Evolutionary conservation across 2,888 invertebrate species (phyloP).

Genomic region (Charanyca ferruginea): DNA sequence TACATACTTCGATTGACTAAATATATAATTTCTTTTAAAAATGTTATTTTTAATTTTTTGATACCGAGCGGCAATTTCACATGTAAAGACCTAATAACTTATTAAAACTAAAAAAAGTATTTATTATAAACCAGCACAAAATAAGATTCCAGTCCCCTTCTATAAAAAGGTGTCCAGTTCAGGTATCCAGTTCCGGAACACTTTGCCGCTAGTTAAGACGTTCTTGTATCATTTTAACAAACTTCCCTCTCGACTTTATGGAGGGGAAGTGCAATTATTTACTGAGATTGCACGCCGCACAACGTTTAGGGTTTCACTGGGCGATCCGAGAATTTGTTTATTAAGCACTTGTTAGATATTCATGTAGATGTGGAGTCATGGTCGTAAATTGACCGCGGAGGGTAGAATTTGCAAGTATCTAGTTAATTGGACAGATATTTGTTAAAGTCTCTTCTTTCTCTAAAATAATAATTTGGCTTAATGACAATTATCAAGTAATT

Average conservation of each 20-base stretch:
- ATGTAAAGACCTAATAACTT: too few relatives aligned
- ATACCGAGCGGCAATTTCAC: too few relatives aligned
- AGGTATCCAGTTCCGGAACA: constrained; percentile 44
- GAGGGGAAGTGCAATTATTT: constrained; percentile 72
- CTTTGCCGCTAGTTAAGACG: constrained; percentile 59
- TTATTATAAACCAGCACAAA: not conserved
- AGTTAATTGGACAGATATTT: constrained; percentile 19
- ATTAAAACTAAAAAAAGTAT: too few relatives aligned
- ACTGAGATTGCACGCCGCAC: constrained; percentile 65
- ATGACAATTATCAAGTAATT: too few relatives aligned
- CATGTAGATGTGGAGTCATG: constrained; percentile 47
- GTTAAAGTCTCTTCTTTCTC: not conserved
- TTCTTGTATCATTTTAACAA: constrained; percentile 60
- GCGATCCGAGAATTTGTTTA: constrained; percentile 59
- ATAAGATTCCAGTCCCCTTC: not conserved
- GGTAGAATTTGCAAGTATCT: constrained; percentile 19
- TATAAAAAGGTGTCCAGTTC: constrained; percentile 51
- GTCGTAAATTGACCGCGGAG: constrained; percentile 41
- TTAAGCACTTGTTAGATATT: constrained; percentile 49
- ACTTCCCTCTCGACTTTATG: constrained; percentile 54
- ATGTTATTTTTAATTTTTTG: too few relatives aligned
- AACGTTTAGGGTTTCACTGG: constrained; percentile 61
- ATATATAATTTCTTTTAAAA: too few relatives aligned
- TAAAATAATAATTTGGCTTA: too few relatives aligned
- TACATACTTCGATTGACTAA: too few relatives aligned